phyloP scores from a whole-genome alignment of 2,888 invertebrate species.

The Perithous albicinctus region DNA sequence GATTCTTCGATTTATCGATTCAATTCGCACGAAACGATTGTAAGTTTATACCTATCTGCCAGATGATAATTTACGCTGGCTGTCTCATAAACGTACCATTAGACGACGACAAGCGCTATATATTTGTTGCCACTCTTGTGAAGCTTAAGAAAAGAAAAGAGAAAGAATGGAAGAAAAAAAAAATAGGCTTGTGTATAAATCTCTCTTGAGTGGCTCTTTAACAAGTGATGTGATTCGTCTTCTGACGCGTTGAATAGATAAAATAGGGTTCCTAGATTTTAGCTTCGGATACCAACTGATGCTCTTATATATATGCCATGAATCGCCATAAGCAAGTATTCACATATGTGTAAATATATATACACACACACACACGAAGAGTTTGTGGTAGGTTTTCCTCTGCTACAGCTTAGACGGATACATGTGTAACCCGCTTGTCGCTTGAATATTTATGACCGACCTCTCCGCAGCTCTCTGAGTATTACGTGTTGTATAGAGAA shows the following conservation, averaged over 20 bases:
- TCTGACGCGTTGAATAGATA: conserved; percentile 48
- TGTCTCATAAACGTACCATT: conserved; percentile 63
- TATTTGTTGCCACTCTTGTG: neutral
- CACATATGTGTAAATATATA: neutral
- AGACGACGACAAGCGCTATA: conserved; percentile 23
- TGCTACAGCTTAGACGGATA: conserved; percentile 72
- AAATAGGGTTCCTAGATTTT: conserved; percentile 39
- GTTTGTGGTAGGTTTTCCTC: conserved; percentile 60
- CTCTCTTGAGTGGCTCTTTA: conserved; percentile 46
- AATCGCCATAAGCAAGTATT: neutral
- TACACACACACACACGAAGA: too few relatives aligned
- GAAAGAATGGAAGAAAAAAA: conserved; percentile 29
- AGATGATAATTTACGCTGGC: conserved; percentile 57
- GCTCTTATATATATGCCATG: neutral
- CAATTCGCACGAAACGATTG: conserved; percentile 28
- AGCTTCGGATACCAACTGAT: neutral
- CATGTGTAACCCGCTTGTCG: conserved; percentile 73
- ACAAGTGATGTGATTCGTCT: conserved; percentile 60
- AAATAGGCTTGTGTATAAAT: conserved; percentile 16
- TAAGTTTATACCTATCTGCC: too few relatives aligned
- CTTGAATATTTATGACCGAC: conserved; percentile 70
- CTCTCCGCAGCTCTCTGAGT: conserved; percentile 56
- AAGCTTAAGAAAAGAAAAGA: conserved; percentile 38
- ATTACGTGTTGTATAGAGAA: neutral
- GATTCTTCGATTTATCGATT: conserved; percentile 32